phyloP scores from a whole-genome alignment of 2,797 vertebrate species.

The Hapalemur alaotrensis region DNA sequence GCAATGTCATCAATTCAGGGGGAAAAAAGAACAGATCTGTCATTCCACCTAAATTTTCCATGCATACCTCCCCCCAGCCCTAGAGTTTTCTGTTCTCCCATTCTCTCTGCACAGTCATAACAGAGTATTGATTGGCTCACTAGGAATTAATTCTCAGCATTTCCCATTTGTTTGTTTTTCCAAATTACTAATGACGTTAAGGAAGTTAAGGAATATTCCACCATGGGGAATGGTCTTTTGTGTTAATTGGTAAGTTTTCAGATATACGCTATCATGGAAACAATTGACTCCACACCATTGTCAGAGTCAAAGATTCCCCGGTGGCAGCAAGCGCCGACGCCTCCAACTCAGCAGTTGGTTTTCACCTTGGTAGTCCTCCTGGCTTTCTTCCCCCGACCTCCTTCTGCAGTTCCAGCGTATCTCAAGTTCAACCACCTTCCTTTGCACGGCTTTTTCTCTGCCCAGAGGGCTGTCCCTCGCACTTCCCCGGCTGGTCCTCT shows the following conservation, averaged over 20 bases:
- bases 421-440: neutral
- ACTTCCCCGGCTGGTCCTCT: neutral
- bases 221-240: neutral
- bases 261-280: neutral
- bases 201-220: neutral
- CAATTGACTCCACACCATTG: neutral
- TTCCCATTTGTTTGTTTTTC: conserved; percentile 23
- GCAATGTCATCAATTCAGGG: neutral
- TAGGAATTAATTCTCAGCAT: conserved; percentile 28
- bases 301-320: neutral
- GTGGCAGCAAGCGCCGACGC: neutral
- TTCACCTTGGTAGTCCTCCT: neutral
- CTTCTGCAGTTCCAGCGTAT: accelerated
- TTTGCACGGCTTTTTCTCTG: neutral
- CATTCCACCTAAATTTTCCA: neutral
- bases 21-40: neutral
- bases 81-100: neutral
- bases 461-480: accelerated
- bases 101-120: neutral
- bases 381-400: neutral
- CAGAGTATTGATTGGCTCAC: neutral
- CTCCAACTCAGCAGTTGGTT: neutral
- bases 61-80: accelerated
- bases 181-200: neutral
- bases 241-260: neutral